Conservation (phyloP, 2,888 invertebrate genomes). For the Campaea margaritaria region DNA sequence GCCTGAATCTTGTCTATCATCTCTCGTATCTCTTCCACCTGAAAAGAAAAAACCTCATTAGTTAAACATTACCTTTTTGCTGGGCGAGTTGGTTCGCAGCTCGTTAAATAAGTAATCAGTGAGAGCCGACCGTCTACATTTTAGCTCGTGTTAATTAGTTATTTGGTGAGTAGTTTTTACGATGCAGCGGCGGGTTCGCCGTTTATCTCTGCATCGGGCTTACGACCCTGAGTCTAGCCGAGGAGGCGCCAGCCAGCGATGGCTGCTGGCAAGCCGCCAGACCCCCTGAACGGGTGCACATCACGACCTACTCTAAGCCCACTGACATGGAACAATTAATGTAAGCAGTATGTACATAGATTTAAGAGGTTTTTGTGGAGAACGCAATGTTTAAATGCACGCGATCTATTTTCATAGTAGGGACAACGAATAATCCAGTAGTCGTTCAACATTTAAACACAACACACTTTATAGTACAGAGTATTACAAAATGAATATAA, state of each 20-base stretch:
- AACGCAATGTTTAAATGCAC: not conserved
- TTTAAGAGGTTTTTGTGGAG: not conserved
- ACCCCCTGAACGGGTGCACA: constrained; percentile 36
- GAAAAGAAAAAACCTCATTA: constrained; percentile 48
- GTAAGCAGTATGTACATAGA: constrained; percentile 4
- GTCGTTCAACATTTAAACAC: too few species aligned
- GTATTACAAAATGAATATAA: too few species aligned
- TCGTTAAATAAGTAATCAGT: constrained; percentile 31
- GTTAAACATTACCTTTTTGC: constrained; percentile 23
- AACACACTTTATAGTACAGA: too few species aligned
- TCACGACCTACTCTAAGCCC: constrained; percentile 44
- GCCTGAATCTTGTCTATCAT: constrained; percentile 99
- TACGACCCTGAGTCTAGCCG: constrained; percentile 54
- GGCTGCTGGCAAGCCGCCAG: constrained; percentile 59
- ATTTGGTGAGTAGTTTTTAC: constrained; percentile 48
- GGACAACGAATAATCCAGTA: not conserved
- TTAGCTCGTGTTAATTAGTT: constrained; percentile 53
- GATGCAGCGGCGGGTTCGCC: constrained; percentile 43
- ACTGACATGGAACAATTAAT: constrained; percentile 18
- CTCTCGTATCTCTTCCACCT: constrained; percentile 99
- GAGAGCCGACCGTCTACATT: constrained; percentile 34
- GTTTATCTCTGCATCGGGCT: constrained; percentile 41
- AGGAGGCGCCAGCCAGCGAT: constrained; percentile 43
- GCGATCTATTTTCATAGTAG: not conserved
- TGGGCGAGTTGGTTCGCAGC: constrained; percentile 9